Conservation (phyloP, 2,113 vertebrate genomes). For the Marmota flaviventris region DNA sequence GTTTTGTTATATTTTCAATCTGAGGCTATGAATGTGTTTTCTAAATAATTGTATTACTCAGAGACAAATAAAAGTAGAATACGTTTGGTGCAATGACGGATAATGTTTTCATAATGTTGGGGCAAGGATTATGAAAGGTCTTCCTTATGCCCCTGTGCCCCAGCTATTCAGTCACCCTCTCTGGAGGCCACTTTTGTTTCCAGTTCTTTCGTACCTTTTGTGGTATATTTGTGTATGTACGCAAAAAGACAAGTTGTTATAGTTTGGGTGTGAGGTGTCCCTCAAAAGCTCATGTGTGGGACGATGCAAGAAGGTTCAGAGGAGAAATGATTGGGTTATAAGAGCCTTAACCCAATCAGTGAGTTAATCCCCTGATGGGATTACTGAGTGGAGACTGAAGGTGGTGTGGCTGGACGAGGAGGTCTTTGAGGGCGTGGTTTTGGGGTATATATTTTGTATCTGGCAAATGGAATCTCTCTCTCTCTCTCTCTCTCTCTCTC, state of each 20-base stretch:
- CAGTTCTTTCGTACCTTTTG: neutral
- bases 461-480: too few relatives aligned
- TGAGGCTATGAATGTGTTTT: neutral
- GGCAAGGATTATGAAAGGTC: neutral
- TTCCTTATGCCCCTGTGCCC: neutral
- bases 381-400: too few relatives aligned
- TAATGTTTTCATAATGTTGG: neutral
- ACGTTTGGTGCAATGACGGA: neutral
- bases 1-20: conserved; percentile 18
- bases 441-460: too few relatives aligned
- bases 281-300: too few relatives aligned
- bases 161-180: neutral
- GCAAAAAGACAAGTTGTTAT: neutral
- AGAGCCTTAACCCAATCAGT: too few relatives aligned
- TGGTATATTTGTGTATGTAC: neutral
- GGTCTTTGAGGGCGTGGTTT: too few relatives aligned
- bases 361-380: too few relatives aligned
- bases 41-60: neutral
- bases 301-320: too few relatives aligned
- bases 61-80: neutral
- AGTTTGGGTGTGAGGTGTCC: too few relatives aligned
- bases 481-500: too few relatives aligned
- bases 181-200: neutral
- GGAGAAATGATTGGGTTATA: too few relatives aligned
- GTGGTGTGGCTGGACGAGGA: too few relatives aligned